A percentile compares a stretch with the other conserved stretches of the same genome.
Evolutionary conservation across 2,797 vertebrate species (phyloP).

Genomic region (Helostoma temminkii): DNA sequence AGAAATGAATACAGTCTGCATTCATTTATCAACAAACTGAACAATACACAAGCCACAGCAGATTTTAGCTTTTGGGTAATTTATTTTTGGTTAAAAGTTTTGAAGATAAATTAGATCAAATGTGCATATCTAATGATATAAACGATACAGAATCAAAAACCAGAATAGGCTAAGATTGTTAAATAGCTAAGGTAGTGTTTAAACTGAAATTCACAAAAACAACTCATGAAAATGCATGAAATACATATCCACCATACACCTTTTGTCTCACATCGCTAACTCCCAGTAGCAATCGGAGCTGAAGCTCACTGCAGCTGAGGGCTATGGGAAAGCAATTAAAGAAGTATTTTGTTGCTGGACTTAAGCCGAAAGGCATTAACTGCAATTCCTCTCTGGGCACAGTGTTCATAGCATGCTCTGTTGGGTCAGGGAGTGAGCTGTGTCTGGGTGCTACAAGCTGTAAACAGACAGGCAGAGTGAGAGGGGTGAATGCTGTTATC

Average conservation of each 20-base stretch:
- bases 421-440: slow-evolving; percentile 50
- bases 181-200: not conserved
- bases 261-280: slow-evolving; percentile 30
- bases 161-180: not conserved
- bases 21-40: not conserved
- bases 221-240: slow-evolving; percentile 9
- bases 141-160: not conserved
- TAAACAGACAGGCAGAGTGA: slow-evolving; percentile 40
- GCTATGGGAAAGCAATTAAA: slow-evolving; percentile 73
- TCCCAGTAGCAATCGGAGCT: slow-evolving; percentile 34
- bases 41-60: not conserved
- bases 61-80: not conserved
- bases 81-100: not conserved
- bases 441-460: slow-evolving; percentile 51
- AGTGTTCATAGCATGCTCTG: slow-evolving; percentile 42
- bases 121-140: not conserved
- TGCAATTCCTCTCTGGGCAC: slow-evolving; percentile 54
- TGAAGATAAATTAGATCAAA: not conserved
- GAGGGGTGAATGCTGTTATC: slow-evolving; percentile 30
- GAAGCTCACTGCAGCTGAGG: slow-evolving; percentile 45
- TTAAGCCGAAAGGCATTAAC: slow-evolving; percentile 58
- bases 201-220: not conserved
- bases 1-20: not conserved
- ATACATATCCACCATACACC: slow-evolving; percentile 4
- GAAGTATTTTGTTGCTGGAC: slow-evolving; percentile 57